Percentiles rank a stretch among this genome's conserved stretches.
Conservation (phyloP, 1,140 invertebrate species). For the Anoplophora glabripennis region DNA sequence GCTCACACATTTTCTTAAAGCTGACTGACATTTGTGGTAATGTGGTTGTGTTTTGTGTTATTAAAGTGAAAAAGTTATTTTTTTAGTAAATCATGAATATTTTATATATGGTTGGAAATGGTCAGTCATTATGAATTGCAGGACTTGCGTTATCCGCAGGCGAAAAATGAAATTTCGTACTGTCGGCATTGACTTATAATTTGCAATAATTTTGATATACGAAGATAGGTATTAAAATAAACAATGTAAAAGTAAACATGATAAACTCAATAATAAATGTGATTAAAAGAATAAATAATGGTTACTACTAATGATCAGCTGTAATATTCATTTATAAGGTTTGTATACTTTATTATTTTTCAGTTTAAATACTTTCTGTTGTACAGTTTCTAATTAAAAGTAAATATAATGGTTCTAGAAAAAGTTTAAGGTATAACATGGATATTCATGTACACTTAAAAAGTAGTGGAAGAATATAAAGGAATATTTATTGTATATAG, state of each 20-base stretch:
- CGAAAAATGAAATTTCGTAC: conserved; percentile 21
- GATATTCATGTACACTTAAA: too few species aligned
- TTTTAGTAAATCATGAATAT: conserved; percentile 12
- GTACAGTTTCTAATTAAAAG: too few species aligned
- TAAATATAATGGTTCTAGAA: too few species aligned
- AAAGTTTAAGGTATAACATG: too few species aligned
- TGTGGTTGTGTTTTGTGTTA: conserved; percentile 3
- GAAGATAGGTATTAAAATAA: conserved; percentile 16
- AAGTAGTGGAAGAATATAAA: too few species aligned
- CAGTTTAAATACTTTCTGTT: too few species aligned
- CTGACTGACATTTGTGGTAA: conserved; percentile 9
- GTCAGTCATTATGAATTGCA: conserved; percentile 13
- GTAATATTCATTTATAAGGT: too few species aligned
- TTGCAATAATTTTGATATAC: conserved; percentile 19
- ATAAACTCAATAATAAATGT: conserved; percentile 2
- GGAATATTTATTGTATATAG: too few species aligned
- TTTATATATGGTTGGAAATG: conserved; percentile 1
- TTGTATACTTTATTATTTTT: too few species aligned
- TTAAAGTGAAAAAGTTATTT: conserved; percentile 2
- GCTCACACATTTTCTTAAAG: too few species aligned
- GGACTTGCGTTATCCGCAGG: conserved; percentile 10
- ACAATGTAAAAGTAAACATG: conserved; percentile 14
- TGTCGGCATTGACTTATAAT: conserved; percentile 12
- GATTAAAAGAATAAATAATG: neutral
- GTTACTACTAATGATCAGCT: too few species aligned